Evolutionary conservation across 2,888 invertebrate species (phyloP).

Genomic region (Diaperis boleti): DNA sequence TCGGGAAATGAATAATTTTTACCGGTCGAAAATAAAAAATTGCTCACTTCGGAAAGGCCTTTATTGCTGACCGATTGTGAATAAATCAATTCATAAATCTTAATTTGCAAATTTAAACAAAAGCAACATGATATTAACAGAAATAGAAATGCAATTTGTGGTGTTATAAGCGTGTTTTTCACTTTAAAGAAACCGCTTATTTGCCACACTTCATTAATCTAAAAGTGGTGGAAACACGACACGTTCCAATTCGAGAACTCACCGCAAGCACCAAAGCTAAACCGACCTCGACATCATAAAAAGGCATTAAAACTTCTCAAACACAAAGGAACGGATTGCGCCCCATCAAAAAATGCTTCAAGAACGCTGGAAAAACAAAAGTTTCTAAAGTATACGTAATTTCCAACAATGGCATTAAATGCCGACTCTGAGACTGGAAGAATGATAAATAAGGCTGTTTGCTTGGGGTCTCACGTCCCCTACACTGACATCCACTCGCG

Average conservation of each 20-base stretch:
- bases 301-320: constrained; percentile 19
- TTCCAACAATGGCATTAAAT: constrained; percentile 28
- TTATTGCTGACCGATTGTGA: too few relatives aligned
- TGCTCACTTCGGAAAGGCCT: too few relatives aligned
- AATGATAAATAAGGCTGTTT: constrained; percentile 24
- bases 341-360: constrained; percentile 31
- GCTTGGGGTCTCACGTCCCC: constrained; percentile 11
- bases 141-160: too few relatives aligned
- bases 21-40: too few relatives aligned
- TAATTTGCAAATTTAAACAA: too few relatives aligned
- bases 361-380: constrained; percentile 27
- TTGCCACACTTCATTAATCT: too few relatives aligned
- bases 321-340: constrained; percentile 17
- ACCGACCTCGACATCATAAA: constrained; percentile 5
- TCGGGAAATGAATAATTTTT: too few relatives aligned
- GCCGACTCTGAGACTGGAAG: constrained; percentile 10
- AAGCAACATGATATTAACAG: too few relatives aligned
- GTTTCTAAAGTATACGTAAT: constrained; percentile 25
- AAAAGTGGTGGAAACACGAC: constrained; percentile 33
- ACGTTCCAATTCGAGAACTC: constrained; percentile 21
- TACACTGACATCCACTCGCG: constrained; percentile 1
- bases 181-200: too few relatives aligned
- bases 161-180: too few relatives aligned
- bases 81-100: too few relatives aligned
- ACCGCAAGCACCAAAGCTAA: too few relatives aligned